phyloP scores from a whole-genome alignment of 64 coral and sea anemone genomes.

The Hydrozoanthus tunicans region DNA sequence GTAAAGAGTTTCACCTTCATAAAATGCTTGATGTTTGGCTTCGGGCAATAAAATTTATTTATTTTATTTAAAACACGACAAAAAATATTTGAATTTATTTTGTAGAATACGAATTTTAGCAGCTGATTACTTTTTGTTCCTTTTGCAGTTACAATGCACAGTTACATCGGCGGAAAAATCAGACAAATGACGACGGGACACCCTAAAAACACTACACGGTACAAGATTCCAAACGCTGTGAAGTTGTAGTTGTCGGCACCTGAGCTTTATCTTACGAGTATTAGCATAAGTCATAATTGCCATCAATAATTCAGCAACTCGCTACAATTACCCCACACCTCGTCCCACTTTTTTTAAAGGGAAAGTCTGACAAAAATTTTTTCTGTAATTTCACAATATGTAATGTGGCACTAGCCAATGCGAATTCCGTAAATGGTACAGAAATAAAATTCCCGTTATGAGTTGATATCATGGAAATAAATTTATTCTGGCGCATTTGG shows the following conservation, averaged over 20 bases:
- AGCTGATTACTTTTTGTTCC: not conserved
- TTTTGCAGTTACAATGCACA: not conserved
- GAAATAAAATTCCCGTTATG: not conserved
- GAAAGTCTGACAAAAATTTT: conserved; percentile 35
- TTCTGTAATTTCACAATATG: conserved; percentile 35
- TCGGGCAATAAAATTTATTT: not conserved
- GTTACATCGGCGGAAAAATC: not conserved
- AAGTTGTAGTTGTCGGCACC: not conserved
- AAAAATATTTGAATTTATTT: not conserved
- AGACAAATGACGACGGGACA: not conserved
- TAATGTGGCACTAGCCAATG: not conserved
- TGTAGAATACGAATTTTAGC: not conserved
- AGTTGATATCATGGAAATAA: not conserved
- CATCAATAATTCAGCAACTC: conserved; percentile 49
- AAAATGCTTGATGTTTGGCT: not conserved
- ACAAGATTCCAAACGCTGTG: not conserved
- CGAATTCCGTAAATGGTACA: not conserved
- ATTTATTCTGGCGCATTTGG: not conserved
- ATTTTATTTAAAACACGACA: conserved; percentile 2
- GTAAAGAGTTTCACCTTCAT: not conserved
- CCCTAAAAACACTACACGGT: not conserved
- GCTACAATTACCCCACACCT: conserved; percentile 12
- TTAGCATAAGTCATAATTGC: conserved; percentile 16
- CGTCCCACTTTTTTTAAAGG: conserved; percentile 30
- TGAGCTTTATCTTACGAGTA: not conserved